Evolutionary conservation across 2,797 vertebrate species (phyloP).

Genomic region (Semaprochilodus insignis): DNA sequence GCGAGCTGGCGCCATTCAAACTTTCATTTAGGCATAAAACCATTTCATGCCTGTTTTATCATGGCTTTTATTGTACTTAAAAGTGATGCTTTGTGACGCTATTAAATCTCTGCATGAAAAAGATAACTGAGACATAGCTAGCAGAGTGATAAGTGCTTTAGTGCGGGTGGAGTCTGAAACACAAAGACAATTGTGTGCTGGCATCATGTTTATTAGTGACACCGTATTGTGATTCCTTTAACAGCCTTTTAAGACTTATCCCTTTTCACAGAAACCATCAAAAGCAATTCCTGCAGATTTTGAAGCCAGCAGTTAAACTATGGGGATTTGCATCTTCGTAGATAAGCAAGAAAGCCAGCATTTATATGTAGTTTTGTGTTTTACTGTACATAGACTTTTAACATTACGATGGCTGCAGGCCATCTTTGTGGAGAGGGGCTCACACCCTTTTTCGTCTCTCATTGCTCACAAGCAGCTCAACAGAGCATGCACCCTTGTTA

Average conservation of each 20-base stretch:
- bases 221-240: not conserved
- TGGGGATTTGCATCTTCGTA: no score
- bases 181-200: not conserved
- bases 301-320: no score
- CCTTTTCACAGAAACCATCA: no score
- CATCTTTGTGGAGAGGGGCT: no score
- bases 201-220: not conserved
- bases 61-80: conserved; percentile 68
- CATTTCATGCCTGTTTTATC: conserved; percentile 46
- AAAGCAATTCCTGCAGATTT: no score
- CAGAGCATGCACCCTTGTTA: no score
- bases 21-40: conserved; percentile 56
- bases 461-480: no score
- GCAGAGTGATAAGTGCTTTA: not conserved
- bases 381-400: no score
- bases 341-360: no score
- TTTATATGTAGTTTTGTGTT: no score
- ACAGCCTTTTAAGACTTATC: not conserved
- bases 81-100: conserved; percentile 60
- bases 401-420: no score
- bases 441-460: no score
- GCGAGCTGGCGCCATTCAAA: not conserved
- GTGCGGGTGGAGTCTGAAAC: not conserved
- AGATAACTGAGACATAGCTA: not conserved
- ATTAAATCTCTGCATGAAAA: conserved; percentile 19